Evolutionary conservation across 1,140 invertebrate genomes (phyloP), one percentile per base, ranked within the genome.

Genomic region (Pristionchus pacificus): DNA sequence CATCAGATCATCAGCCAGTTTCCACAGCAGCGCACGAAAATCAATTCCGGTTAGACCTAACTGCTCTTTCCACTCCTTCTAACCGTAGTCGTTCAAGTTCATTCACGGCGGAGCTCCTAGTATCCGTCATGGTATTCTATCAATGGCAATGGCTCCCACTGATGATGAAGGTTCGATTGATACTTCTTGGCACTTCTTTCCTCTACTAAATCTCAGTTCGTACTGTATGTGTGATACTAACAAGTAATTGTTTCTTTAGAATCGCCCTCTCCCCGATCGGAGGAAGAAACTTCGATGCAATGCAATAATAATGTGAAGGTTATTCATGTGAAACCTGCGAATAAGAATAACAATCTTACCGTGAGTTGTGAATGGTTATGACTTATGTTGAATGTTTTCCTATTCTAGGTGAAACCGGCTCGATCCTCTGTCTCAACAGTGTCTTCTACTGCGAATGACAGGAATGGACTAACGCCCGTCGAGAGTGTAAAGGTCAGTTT

Each of bases 41-140:
- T 49, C 38, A 49, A 49, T 49, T 49, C 38, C 38, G 38, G 38
- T 49, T n/a, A n/a, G n/a, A n/a, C n/a, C n/a, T n/a, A n/a, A n/a
- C n/a, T n/a, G n/a, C n/a, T n/a, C n/a, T n/a, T n/a, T n/a, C n/a
- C n/a, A n/a, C n/a, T n/a, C n/a, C n/a, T n/a, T n/a, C n/a, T n/a
- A n/a, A n/a, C n/a, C n/a, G n/a, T n/a, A 6, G 38, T 49, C 38
- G 19, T 49, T 49, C 6, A 6, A 49, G 38, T 49, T 10, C 38
- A 49, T 49, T 19, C 38, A 49, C 38, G 38, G 38, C 38, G 38
- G 38, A 10, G 38, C 38, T 49, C 38, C 38, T 6, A 6, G 19
- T 19, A 6, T 49, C 6, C 38, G 38, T 19, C 6, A 6, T 19
- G 38, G 38, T 19, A 49, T 49, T 19, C 38, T 49, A 6, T 19